These are phyloP conservation scores for Incurvaria masculella DNA, from an alignment of 2,888 invertebrate genomes.

Conservation along the genomic window DNA sequence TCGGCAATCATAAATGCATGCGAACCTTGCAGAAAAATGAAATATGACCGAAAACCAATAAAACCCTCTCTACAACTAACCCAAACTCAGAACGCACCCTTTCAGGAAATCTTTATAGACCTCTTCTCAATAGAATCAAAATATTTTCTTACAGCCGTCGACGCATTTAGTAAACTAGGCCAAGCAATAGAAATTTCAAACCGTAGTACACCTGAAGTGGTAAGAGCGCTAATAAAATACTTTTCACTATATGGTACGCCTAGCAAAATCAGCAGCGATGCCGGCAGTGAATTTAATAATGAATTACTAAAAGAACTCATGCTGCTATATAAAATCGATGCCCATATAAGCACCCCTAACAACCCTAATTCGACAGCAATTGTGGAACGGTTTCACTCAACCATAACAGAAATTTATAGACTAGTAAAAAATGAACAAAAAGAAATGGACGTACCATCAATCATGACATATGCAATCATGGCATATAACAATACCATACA, in stretches of 20 bases:
- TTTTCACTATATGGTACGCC: slow-evolving; percentile 18
- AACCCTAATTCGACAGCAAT: slow-evolving; percentile 19
- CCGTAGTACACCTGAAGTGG: slow-evolving; percentile 17
- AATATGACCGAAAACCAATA: slow-evolving; percentile 15
- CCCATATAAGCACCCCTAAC: slow-evolving; percentile 18
- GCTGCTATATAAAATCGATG: slow-evolving; percentile 16
- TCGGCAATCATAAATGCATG: slow-evolving; percentile 16
- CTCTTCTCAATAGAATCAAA: slow-evolving; percentile 3
- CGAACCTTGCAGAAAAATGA: slow-evolving; percentile 16
- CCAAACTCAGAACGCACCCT: slow-evolving; percentile 15
- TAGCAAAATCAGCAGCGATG: slow-evolving; percentile 16
- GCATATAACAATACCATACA: too few species aligned
- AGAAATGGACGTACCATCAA: too few species aligned
- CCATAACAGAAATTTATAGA: slow-evolving; percentile 18
- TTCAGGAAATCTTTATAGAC: slow-evolving; percentile 10
- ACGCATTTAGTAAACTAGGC: slow-evolving; percentile 20
- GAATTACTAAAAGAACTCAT: slow-evolving; percentile 14
- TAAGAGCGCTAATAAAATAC: slow-evolving; percentile 18
- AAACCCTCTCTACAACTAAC: slow-evolving; percentile 18
- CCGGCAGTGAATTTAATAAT: slow-evolving; percentile 22
- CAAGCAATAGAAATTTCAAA: slow-evolving; percentile 18
- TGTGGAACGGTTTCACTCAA: slow-evolving; percentile 19
- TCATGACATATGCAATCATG: too few species aligned
- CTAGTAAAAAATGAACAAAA: slow-evolving; percentile 20
- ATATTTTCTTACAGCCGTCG: slow-evolving; percentile 15